Percentiles rank a stretch among this genome's conserved stretches.
These are phyloP conservation scores for Saccostrea echinata DNA, from an alignment of 1,140 invertebrate species.

Conservation along the genomic window DNA sequence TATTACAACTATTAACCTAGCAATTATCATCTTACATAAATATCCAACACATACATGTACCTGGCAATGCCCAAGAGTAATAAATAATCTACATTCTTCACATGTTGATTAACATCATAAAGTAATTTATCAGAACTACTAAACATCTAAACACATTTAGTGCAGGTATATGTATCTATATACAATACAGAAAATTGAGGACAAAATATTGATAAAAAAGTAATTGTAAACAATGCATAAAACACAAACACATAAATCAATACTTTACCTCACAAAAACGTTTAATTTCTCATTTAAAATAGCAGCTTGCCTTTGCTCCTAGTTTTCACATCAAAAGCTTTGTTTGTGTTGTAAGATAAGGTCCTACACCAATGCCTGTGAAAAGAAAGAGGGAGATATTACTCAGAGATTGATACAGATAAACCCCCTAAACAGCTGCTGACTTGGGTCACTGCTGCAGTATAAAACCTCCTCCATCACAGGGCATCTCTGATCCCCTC, in stretches of 20 bases:
- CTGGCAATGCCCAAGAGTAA: not conserved
- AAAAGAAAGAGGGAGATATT: not conserved
- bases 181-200: no score
- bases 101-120: not conserved
- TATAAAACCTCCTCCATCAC: conserved; percentile 1
- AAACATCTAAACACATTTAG: no score
- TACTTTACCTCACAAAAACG: conserved; percentile 24
- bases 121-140: not conserved
- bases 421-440: not conserved
- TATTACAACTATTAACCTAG: no score
- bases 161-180: no score
- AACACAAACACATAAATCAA: not conserved
- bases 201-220: not conserved
- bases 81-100: conserved; percentile 7
- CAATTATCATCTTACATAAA: not conserved
- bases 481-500: not conserved
- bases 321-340: conserved; percentile 24
- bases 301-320: not conserved
- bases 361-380: conserved; percentile 11
- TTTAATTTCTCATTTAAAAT: conserved; percentile 9
- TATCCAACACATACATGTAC: not conserved
- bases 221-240: not conserved
- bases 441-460: not conserved
- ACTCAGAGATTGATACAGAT: conserved; percentile 20
- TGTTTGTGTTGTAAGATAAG: conserved; percentile 37